A percentile compares a stretch with the other conserved stretches of the same genome.
Conservation (phyloP, 2,888 invertebrate genomes). For the Rotaria magnacalcarata region DNA sequence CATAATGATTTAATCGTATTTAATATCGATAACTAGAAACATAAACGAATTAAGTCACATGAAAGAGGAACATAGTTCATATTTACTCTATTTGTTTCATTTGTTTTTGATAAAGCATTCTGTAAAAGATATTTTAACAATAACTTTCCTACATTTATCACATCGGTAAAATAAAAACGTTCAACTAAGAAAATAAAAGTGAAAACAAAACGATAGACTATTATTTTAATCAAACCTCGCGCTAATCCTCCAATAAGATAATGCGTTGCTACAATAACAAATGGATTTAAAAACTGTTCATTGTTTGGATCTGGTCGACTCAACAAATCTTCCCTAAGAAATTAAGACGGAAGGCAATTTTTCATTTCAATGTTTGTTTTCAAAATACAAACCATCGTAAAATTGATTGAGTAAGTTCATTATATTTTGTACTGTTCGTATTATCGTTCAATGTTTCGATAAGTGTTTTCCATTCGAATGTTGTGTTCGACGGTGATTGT, state of each 20-base stretch:
- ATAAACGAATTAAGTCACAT: background rate
- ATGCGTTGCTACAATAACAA: constrained; percentile 8
- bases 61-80: background rate
- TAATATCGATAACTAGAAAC: background rate
- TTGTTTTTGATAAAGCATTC: background rate
- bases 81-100: background rate
- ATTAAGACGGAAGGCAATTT: background rate
- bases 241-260: background rate
- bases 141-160: constrained; percentile 15
- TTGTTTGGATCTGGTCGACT: background rate
- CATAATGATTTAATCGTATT: constrained; percentile 24
- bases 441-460: constrained; percentile 5
- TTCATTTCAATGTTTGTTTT: background rate
- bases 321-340: constrained; percentile 8
- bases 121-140: constrained; percentile 32
- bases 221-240: background rate
- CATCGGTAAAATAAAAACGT: background rate
- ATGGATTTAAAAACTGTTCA: constrained; percentile 19
- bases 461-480: constrained; percentile 22
- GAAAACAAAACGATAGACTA: background rate
- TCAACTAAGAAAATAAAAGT: background rate
- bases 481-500: background rate
- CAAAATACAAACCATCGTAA: background rate
- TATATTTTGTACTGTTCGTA: constrained; percentile 26
- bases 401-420: constrained; percentile 29